Base-by-base conservation (phyloP, 1,140 invertebrate genomes). In the Cyrtorhinus lividipennis region DNA sequence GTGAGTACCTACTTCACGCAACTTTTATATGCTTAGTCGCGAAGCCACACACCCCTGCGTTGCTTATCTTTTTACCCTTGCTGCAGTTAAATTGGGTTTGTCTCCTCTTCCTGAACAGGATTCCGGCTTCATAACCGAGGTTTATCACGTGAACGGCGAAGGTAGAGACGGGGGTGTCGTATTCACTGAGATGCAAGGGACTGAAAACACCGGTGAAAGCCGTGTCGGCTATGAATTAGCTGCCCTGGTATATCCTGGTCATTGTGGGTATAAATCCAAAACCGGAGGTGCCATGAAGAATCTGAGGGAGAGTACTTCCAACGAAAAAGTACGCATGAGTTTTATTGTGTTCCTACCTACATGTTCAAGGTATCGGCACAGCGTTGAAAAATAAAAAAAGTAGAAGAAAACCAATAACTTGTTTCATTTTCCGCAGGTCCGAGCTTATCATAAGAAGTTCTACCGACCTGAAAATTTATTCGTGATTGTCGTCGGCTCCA, bases 121-220 rank as follows among this genome's bases (percentile, higher is more conserved):
- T 67, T 77, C 84, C 68, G 88, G 80, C 1, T 96, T 85, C 75
- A 74, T 83, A 12, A 95, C 92, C 15, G 92, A 96, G 77, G 90
- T 96, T 1, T 89, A 96, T 75, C 92, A 95, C 72, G 80, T 95
- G 56, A 90, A 87, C 71, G 85, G 83, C 2, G 81, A 90, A 65
- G 93, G 91, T 1, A 83, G 90, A 68, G 85, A 96, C 79, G 88
- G 84, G 27, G 93, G 93, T 27, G 88, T 95, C 25, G 90, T 95
- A 1, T 96, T 95, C 72, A 91, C 87, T 74, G 92, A 96, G 77
- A 93, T 95, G 87, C 61, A 62, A 72, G 85, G 84, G 22, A 69
- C 79, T 24, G 90, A 93, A 74, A 92, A 92, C 72, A 81, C 78
- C 45, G 88, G 85, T n/a, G 85, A 88, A 71, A 82, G 79, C 66